These are phyloP conservation scores for Ennomos erosarius DNA, from an alignment of 2,888 invertebrate species.

Conservation along the genomic window DNA sequence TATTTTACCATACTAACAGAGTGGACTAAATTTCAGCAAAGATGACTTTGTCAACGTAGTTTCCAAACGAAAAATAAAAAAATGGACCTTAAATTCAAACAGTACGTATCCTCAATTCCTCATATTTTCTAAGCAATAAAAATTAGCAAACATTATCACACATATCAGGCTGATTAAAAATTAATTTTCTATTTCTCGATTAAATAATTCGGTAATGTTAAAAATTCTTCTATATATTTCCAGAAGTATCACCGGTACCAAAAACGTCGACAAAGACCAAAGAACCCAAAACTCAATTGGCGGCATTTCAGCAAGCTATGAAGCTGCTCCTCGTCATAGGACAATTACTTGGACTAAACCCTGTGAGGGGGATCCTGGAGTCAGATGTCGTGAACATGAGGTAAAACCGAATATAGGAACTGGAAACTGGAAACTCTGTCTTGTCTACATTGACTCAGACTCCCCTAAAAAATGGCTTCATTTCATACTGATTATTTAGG, in stretches of 20 bases:
- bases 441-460: background rate
- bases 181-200: no score
- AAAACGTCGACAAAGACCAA: background rate
- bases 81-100: constrained; percentile 15
- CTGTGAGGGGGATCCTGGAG: constrained; percentile 49
- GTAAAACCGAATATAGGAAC: constrained; percentile 40
- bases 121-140: no score
- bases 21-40: constrained; percentile 14
- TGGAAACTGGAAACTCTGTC: background rate
- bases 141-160: no score
- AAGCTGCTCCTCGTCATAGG: constrained; percentile 51
- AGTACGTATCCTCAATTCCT: constrained; percentile 15
- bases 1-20: no score
- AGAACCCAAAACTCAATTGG: constrained; percentile 40
- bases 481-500: no score
- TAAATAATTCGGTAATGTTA: background rate
- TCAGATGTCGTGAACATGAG: constrained; percentile 50
- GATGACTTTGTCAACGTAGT: constrained; percentile 6
- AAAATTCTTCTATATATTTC: constrained; percentile 1
- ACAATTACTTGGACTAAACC: constrained; percentile 57
- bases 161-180: no score
- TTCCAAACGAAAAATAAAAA: constrained; percentile 10
- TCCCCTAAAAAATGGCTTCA: no score
- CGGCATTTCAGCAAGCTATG: constrained; percentile 55
- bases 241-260: constrained; percentile 21